Evolutionary conservation across 1,140 invertebrate species (phyloP).

Genomic region (Cecropterus lyciades): DNA sequence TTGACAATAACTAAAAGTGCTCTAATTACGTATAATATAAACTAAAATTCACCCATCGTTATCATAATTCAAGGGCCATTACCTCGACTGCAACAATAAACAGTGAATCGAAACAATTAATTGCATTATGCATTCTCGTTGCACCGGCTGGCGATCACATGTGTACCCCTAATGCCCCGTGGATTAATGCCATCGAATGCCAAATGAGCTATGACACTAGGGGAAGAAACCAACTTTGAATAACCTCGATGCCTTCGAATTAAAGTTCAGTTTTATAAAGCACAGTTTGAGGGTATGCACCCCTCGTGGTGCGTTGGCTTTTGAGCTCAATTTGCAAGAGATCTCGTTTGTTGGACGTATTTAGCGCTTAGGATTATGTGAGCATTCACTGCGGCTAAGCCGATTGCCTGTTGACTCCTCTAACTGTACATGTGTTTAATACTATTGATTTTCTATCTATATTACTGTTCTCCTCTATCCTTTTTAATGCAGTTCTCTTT

Average conservation of each 20-base stretch:
- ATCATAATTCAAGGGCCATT: conserved; percentile 31
- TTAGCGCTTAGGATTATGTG: conserved; percentile 66
- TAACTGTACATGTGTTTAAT: neutral
- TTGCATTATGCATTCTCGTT: conserved; percentile 62
- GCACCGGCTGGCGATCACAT: conserved; percentile 62
- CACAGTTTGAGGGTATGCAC: conserved; percentile 42
- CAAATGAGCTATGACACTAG: conserved; percentile 77
- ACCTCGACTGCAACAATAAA: conserved; percentile 41
- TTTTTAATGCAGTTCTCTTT: too few relatives aligned
- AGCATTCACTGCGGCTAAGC: conserved; percentile 26
- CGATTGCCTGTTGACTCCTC: conserved; percentile 25
- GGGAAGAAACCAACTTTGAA: conserved; percentile 44
- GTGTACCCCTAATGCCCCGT: conserved; percentile 67
- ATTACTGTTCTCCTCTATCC: too few relatives aligned
- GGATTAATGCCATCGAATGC: conserved; percentile 78
- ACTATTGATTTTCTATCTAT: too few relatives aligned
- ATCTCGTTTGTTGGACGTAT: conserved; percentile 62
- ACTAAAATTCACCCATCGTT: conserved; percentile 11
- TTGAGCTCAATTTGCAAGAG: conserved; percentile 79
- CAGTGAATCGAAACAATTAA: conserved; percentile 59
- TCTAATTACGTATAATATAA: neutral
- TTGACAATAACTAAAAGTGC: too few relatives aligned
- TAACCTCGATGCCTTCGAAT: conserved; percentile 9
- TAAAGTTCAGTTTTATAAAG: conserved; percentile 49
- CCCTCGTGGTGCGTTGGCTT: conserved; percentile 64